Evolutionary conservation across 2,797 vertebrate species (phyloP).

Genomic region (Bovichtus diacanthus): DNA sequence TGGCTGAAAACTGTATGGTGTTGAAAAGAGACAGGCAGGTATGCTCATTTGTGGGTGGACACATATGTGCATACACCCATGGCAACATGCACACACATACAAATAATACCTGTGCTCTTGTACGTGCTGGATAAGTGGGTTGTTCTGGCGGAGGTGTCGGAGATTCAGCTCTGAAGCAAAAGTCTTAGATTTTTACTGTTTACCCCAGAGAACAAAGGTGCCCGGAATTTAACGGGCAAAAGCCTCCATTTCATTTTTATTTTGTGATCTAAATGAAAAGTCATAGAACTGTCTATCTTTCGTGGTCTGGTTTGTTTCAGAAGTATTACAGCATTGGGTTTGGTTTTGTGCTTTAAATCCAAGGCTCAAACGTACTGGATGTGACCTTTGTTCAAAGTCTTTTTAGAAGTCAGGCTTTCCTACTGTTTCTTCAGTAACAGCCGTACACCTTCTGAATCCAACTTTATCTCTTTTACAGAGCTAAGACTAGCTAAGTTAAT

Average conservation of each 20-base stretch:
- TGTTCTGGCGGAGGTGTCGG: constrained; percentile 14
- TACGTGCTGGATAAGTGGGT: not conserved
- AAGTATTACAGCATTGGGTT: constrained; percentile 7
- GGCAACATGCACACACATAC: constrained; percentile 13
- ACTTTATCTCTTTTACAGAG: too few species aligned
- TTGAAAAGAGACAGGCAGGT: not conserved
- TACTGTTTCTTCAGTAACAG: too few species aligned
- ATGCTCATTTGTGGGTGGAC: constrained; percentile 4
- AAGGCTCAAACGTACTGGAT: too few species aligned
- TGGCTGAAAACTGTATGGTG: not conserved
- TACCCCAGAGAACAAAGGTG: constrained; percentile 38
- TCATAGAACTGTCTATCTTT: constrained; percentile 21
- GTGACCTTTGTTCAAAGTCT: too few species aligned
- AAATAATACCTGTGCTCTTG: not conserved
- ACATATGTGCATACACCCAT: not conserved
- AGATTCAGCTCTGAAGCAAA: constrained; percentile 16
- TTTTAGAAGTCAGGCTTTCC: too few species aligned
- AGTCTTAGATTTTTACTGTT: constrained; percentile 13
- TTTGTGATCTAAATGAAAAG: constrained; percentile 32
- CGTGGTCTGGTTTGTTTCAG: constrained; percentile 44
- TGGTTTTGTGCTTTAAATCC: constrained; percentile 14
- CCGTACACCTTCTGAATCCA: too few species aligned
- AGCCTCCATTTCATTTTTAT: constrained; percentile 32
- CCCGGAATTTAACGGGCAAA: constrained; percentile 28
- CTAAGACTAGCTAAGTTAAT: too few species aligned